These are phyloP conservation scores for Sarcophilus harrisii DNA, from an alignment of 2,797 vertebrate species.

Conservation along the genomic window DNA sequence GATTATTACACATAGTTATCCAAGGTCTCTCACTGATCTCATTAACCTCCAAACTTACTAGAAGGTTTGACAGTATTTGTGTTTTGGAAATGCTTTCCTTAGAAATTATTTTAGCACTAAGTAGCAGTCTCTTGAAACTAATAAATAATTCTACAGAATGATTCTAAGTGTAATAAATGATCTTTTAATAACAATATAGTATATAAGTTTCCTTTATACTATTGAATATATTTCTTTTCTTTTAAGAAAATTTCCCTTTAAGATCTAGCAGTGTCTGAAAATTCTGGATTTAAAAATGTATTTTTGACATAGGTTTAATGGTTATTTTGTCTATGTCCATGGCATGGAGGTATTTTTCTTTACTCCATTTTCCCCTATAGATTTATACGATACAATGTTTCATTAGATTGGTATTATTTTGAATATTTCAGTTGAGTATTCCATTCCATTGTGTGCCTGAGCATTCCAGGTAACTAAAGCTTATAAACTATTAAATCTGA, in stretches of 20 bases:
- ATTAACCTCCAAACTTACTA: not conserved
- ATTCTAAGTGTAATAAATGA: not conserved
- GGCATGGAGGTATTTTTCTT: not conserved
- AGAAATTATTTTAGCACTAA: not conserved
- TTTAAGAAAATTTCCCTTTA: not conserved
- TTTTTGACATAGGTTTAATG: not conserved
- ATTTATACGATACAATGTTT: not conserved
- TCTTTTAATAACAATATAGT: not conserved
- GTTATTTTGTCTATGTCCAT: not conserved
- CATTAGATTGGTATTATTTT: not conserved
- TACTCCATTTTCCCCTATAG: not conserved
- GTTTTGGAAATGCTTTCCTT: constrained; percentile 29
- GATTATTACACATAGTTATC: constrained; percentile 50
- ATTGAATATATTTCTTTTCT: constrained; percentile 10
- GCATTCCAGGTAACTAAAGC: not conserved
- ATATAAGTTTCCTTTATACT: constrained; percentile 34
- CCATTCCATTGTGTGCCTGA: not conserved
- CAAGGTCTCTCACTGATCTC: not conserved
- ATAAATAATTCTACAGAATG: not conserved
- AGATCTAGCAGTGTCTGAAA: not conserved
- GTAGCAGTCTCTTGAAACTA: not conserved
- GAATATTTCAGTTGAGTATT: not conserved
- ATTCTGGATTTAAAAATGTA: not conserved
- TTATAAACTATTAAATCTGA: not conserved
- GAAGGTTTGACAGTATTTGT: constrained; percentile 12